phyloP scores from a whole-genome alignment of 2,888 invertebrate species.

The Zhuqinia jingwanae region DNA sequence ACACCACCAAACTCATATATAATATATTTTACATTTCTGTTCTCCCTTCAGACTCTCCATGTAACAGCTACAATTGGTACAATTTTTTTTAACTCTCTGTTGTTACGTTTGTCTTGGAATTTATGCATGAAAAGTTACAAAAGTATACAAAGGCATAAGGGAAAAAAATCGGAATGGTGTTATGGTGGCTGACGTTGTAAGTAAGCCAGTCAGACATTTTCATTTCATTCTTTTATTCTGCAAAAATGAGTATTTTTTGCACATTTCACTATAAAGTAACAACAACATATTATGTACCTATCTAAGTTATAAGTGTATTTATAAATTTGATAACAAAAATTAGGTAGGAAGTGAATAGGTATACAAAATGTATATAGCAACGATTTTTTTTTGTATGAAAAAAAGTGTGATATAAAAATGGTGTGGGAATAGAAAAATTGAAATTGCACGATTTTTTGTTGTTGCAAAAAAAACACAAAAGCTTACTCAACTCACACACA shows the following conservation, averaged over 20 bases:
- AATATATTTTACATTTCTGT: slow-evolving; percentile 44
- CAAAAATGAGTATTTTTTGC: no score
- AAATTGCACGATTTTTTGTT: slow-evolving; percentile 56
- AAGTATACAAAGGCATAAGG: background rate
- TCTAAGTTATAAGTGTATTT: no score
- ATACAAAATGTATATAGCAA: no score
- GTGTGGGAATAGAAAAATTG: slow-evolving; percentile 47
- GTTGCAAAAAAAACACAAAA: slow-evolving; percentile 43
- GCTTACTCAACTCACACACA: background rate
- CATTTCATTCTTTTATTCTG: no score
- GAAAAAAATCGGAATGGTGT: background rate
- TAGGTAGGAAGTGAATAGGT: no score
- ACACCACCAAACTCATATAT: slow-evolving; percentile 31
- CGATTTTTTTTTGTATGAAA: no score
- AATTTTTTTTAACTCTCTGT: no score
- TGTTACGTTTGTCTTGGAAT: slow-evolving; percentile 15
- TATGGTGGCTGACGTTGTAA: background rate
- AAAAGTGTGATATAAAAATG: slow-evolving; percentile 36
- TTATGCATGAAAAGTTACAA: slow-evolving; percentile 22
- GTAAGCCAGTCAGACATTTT: background rate
- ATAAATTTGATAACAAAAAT: no score
- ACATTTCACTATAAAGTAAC: no score
- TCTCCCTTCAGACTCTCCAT: background rate
- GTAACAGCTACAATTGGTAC: background rate
- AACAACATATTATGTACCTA: no score